Percentiles rank a stretch among this genome's conserved stretches.
phyloP scores from a whole-genome alignment of 2,888 invertebrate species.

The Cantharis rufa region DNA sequence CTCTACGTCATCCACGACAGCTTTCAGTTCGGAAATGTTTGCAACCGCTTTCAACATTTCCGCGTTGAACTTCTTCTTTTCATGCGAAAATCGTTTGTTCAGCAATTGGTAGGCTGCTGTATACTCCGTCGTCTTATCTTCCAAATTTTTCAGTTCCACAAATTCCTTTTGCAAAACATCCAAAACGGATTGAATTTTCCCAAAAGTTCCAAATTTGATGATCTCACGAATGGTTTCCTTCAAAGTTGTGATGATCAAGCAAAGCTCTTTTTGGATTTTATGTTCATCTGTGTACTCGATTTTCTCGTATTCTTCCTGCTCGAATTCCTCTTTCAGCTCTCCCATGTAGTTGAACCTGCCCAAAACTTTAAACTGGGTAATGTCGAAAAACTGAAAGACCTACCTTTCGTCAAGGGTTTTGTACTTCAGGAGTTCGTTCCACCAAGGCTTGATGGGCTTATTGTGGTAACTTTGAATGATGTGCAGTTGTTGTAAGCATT shows the following conservation, averaged over 20 bases:
- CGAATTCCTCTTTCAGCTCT: neutral
- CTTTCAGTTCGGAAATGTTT: slow-evolving; percentile 14
- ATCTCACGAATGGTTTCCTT: slow-evolving; percentile 4
- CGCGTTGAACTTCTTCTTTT: slow-evolving; percentile 11
- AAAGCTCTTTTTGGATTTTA: slow-evolving; percentile 22
- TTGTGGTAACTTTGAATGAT: slow-evolving; percentile 29
- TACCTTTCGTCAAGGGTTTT: slow-evolving; percentile 10
- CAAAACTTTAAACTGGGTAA: neutral
- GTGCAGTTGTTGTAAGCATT: slow-evolving; percentile 27
- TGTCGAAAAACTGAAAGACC: neutral
- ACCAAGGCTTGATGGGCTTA: slow-evolving; percentile 20
- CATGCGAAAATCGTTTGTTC: neutral
- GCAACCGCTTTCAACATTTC: slow-evolving; percentile 16
- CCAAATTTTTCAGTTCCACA: slow-evolving; percentile 9
- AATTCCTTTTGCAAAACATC: neutral
- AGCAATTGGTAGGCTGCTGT: neutral
- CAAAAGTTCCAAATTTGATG: neutral
- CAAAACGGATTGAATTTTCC: slow-evolving; percentile 4
- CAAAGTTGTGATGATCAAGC: slow-evolving; percentile 7
- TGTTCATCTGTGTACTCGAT: slow-evolving; percentile 7
- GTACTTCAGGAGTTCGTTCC: slow-evolving; percentile 7
- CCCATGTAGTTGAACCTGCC: neutral
- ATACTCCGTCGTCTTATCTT: slow-evolving; percentile 1
- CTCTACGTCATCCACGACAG: slow-evolving; percentile 9
- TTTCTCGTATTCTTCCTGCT: slow-evolving; percentile 18